Conservation (phyloP, 2,888 invertebrate species). For the Agrotis exclamationis region DNA sequence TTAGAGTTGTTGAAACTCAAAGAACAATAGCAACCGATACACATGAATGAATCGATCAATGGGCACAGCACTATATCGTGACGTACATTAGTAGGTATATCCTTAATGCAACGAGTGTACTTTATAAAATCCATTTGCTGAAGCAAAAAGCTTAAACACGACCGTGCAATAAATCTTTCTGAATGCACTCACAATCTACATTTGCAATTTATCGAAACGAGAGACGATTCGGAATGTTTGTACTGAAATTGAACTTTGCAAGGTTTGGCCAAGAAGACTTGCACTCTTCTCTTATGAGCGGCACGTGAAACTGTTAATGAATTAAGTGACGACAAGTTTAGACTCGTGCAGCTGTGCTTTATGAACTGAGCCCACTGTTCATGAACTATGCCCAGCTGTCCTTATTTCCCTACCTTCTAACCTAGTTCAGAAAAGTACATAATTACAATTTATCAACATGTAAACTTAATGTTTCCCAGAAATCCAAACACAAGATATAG, state of each 20-base stretch:
- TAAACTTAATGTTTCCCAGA: conserved; percentile 67
- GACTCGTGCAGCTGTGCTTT: conserved; percentile 3
- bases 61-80: conserved; percentile 41
- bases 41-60: conserved; percentile 65
- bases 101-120: conserved; percentile 62
- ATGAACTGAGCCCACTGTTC: conserved; percentile 16
- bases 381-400: conserved; percentile 35
- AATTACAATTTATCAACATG: conserved; percentile 25
- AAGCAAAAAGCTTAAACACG: conserved; percentile 78
- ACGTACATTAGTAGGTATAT: conserved; percentile 42
- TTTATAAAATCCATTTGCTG: conserved; percentile 76
- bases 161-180: conserved; percentile 83
- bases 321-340: conserved; percentile 2
- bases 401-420: conserved; percentile 31
- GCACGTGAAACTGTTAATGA: conserved; percentile 11
- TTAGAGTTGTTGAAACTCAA: conserved; percentile 51
- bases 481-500: conserved; percentile 60
- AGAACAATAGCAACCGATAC: conserved; percentile 62
- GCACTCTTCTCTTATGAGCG: conserved; percentile 30
- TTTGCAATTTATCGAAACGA: conserved; percentile 71
- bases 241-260: conserved; percentile 60
- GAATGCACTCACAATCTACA: conserved; percentile 81
- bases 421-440: conserved; percentile 20
- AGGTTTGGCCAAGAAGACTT: conserved; percentile 36
- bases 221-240: conserved; percentile 65